phyloP scores from a whole-genome alignment of 1,140 invertebrate species.

The Polypedilum vanderplanki region DNA sequence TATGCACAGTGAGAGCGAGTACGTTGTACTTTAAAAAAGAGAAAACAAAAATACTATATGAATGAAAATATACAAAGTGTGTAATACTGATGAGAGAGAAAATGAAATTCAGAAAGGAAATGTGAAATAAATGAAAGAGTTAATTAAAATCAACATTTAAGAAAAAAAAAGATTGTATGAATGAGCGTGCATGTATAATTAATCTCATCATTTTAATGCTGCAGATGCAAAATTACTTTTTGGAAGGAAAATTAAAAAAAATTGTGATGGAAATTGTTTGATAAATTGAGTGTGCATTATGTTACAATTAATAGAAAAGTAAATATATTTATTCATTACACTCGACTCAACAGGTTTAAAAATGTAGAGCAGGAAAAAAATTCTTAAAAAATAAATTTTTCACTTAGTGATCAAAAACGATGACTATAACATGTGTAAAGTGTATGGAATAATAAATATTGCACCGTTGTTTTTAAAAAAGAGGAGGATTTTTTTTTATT shows the following conservation, averaged over 20 bases:
- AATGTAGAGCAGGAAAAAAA: background rate
- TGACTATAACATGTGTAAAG: too few species aligned
- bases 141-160: background rate
- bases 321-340: background rate
- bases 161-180: background rate
- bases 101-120: conserved; percentile 18
- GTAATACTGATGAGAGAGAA: background rate
- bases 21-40: background rate
- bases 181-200: too few species aligned
- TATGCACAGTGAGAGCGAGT: background rate
- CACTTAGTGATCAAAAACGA: too few species aligned
- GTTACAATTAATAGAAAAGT: background rate
- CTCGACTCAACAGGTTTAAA: conserved; percentile 17
- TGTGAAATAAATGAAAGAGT: background rate
- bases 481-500: conserved; percentile 11
- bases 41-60: background rate
- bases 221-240: background rate
- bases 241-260: background rate
- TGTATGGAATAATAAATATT: too few species aligned
- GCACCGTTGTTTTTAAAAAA: background rate
- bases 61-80: background rate
- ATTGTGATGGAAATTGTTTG: background rate
- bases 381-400: too few species aligned
- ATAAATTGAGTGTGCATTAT: conserved; percentile 6
- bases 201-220: background rate